phyloP scores from a whole-genome alignment of 2,113 vertebrate species.

The Oncorhynchus masou region DNA sequence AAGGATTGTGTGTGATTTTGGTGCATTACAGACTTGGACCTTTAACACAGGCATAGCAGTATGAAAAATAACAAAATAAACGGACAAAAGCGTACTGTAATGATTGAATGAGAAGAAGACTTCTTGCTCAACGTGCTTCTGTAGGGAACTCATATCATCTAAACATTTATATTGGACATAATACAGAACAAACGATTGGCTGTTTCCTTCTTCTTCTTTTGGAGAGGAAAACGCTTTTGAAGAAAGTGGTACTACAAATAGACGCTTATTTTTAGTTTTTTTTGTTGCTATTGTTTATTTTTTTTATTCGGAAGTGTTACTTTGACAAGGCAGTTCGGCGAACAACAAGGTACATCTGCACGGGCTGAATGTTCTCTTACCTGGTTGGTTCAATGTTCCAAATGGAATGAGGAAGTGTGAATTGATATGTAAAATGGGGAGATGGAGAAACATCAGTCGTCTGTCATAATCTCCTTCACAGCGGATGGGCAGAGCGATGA shows the following conservation, averaged over 20 bases:
- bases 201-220: constrained; percentile 70
- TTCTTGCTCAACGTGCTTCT: constrained; percentile 44
- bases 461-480: neutral
- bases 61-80: constrained; percentile 9
- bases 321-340: constrained; percentile 58
- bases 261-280: constrained; percentile 43
- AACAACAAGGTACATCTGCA: constrained; percentile 61
- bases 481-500: neutral
- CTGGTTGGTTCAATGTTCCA: constrained; percentile 15
- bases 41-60: constrained; percentile 33
- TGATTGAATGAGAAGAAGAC: neutral
- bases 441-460: neutral
- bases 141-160: constrained; percentile 72
- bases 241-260: constrained; percentile 76
- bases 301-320: constrained; percentile 49
- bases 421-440: constrained; percentile 1
- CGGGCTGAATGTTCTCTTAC: constrained; percentile 35
- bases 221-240: constrained; percentile 68
- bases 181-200: constrained; percentile 71
- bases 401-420: constrained; percentile 35
- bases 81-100: constrained; percentile 48
- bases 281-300: constrained; percentile 31
- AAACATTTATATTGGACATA: constrained; percentile 70
- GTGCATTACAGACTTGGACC: neutral
- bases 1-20: neutral